A percentile compares a stretch with the other conserved stretches of the same genome.
Evolutionary conservation across 1,140 invertebrate genomes (phyloP).

Genomic region (Chrysoperla carnea): DNA sequence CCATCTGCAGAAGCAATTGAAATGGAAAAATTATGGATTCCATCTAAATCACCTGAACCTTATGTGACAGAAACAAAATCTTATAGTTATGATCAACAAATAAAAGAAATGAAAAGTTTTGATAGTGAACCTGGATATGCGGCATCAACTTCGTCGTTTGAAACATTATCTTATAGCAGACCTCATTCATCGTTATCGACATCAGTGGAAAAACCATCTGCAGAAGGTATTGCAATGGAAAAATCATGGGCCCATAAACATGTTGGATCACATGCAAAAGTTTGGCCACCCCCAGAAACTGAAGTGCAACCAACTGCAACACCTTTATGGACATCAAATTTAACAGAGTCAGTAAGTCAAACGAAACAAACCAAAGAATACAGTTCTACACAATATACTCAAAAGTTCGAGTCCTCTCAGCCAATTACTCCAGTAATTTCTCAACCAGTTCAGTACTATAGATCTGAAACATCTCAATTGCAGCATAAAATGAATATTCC

Average conservation of each 20-base stretch:
- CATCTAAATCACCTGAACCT: constrained; percentile 12
- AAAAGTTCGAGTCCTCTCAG: neutral
- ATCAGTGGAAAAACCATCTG: constrained; percentile 20
- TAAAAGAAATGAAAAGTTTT: constrained; percentile 11
- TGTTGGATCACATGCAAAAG: constrained; percentile 23
- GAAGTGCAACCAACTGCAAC: constrained; percentile 9
- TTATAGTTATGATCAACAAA: neutral
- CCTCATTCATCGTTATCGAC: constrained; percentile 8
- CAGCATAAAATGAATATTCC: constrained; percentile 10
- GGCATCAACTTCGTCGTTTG: constrained; percentile 3
- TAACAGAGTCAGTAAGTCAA: constrained; percentile 1
- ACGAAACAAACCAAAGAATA: neutral
- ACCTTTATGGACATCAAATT: constrained; percentile 12
- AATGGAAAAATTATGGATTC: constrained; percentile 43
- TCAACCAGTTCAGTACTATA: constrained; percentile 18
- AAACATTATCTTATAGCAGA: constrained; percentile 8
- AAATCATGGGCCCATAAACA: constrained; percentile 38
- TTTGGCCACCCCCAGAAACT: constrained; percentile 29
- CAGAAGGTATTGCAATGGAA: constrained; percentile 36
- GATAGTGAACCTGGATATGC: constrained; percentile 11
- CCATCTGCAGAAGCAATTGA: constrained; percentile 37
- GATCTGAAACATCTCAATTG: constrained; percentile 10
- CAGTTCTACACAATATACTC: neutral
- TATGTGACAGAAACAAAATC: constrained; percentile 7
- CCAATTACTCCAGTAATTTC: constrained; percentile 1